These are phyloP conservation scores for Cremastobaeus sp. DNA, from an alignment of 2,888 invertebrate genomes.

Conservation along the genomic window DNA sequence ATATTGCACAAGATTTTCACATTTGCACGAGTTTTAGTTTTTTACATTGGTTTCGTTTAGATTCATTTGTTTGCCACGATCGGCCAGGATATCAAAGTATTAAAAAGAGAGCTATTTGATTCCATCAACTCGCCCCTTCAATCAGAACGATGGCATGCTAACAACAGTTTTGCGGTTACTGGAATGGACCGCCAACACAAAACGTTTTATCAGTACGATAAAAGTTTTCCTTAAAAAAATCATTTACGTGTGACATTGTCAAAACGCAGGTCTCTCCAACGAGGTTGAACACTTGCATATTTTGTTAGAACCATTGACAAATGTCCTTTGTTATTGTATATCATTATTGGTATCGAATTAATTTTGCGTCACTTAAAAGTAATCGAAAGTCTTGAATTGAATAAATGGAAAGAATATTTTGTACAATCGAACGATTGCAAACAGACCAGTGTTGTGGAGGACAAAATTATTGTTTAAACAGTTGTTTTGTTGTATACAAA, in stretches of 20 bases:
- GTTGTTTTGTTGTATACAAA: neutral
- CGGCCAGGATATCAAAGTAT: constrained; percentile 1
- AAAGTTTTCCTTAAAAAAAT: constrained; percentile 46
- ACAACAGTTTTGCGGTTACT: constrained; percentile 16
- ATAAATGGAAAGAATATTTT: constrained; percentile 39
- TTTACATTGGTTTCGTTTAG: neutral
- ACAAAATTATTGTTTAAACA: neutral
- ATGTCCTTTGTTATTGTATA: constrained; percentile 25
- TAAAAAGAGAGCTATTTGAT: constrained; percentile 2
- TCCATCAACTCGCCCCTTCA: constrained; percentile 20
- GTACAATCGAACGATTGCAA: constrained; percentile 27
- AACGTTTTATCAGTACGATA: constrained; percentile 22
- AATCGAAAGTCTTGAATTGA: constrained; percentile 37
- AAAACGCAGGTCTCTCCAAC: constrained; percentile 57
- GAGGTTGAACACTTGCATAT: constrained; percentile 56
- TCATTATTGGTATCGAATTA: constrained; percentile 13
- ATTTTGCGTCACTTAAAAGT: constrained; percentile 16
- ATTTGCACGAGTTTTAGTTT: neutral
- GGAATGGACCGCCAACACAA: neutral
- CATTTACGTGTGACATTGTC: constrained; percentile 27
- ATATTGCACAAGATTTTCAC: neutral
- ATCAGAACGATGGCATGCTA: constrained; percentile 9
- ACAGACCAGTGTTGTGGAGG: too few relatives aligned
- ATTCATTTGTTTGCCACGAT: neutral
- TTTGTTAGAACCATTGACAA: constrained; percentile 49